Evolutionary conservation across 2,797 vertebrate genomes (phyloP), one percentile per base, ranked within the genome.

Genomic region (Melanotaenia boesemani): DNA sequence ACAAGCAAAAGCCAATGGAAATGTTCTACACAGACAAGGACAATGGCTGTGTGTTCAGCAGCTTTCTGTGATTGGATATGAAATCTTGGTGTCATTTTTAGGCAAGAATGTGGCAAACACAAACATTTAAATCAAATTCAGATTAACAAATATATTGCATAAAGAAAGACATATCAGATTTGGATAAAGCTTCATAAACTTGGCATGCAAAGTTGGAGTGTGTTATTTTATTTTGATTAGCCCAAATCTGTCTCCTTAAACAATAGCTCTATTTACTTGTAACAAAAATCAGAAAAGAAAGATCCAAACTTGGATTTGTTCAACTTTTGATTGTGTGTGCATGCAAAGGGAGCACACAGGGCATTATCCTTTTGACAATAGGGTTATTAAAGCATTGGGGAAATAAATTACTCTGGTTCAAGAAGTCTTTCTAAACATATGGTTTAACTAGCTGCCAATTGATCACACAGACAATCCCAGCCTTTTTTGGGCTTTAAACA

Each of bases 401-500:
- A 76, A 80, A 67, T 85, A 24, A 89, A 83, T 61, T 86, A 80
- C 74, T 80, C 72, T 86, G 79, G 86, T 86, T 87, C 85, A 83
- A 30, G 81, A 74, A 79, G 46, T 85, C 86, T 79, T 77, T 92
- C 86, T 93, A 94, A 93, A 94, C 88, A 83, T 77, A 59, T 61
- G 32, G 68, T 92, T 90, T 93, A 93, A 83, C 85, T 82, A 82
- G 78, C 79, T 16, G 85, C 82, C 85, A 81, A 89, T 90, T 91
- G 83, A 91, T 93, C 91, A 84, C 61, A 63, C 63, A 72, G 71
- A 84, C 90, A 85, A 94, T 93, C 80, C 50, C 71, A 76, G 74
- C 86, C 89, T 92, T 96, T 94, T 92, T 93, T 89, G 94, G 90
- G 69, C 91, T 91, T 91, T 91, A 90, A 80, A 79, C 91, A 90